A percentile compares a stretch with the other conserved stretches of the same genome.
Evolutionary conservation across 2,888 invertebrate genomes (phyloP).

Genomic region (Nematopogon swammerdamellus): DNA sequence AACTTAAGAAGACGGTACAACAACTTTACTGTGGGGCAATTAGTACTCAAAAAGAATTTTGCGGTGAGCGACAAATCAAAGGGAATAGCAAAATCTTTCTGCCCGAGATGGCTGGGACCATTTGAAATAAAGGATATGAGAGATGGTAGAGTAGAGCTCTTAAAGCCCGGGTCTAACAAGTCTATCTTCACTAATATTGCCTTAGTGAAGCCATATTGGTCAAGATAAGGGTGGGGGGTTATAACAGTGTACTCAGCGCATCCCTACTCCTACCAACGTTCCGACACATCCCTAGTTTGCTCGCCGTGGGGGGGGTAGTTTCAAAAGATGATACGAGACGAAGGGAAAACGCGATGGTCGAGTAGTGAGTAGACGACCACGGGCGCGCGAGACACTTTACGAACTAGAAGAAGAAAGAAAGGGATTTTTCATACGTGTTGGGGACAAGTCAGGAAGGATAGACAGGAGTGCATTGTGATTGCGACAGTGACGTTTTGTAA

Average conservation of each 20-base stretch:
- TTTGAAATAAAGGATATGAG: background rate
- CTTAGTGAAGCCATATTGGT: conserved; percentile 1
- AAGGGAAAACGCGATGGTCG: too few species aligned
- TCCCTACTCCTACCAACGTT: too few species aligned
- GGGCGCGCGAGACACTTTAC: too few species aligned
- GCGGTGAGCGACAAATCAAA: background rate
- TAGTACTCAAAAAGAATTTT: background rate
- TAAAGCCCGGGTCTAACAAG: background rate
- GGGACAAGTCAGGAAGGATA: too few species aligned
- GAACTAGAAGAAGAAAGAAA: too few species aligned
- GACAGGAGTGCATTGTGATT: too few species aligned
- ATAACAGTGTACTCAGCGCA: conserved; percentile 3
- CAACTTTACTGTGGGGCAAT: background rate
- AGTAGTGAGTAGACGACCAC: too few species aligned
- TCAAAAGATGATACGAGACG: too few species aligned
- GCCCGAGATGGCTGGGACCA: background rate
- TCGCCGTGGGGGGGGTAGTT: too few species aligned
- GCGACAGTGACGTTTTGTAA: too few species aligned
- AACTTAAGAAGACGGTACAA: background rate
- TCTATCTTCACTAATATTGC: background rate
- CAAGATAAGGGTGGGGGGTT: conserved; percentile 5
- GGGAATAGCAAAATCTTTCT: background rate
- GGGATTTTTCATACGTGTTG: too few species aligned
- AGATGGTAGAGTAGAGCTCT: background rate
- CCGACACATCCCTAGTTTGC: too few species aligned